phyloP scores from a whole-genome alignment of 2,113 vertebrate species.

The Ovis canadensis region DNA sequence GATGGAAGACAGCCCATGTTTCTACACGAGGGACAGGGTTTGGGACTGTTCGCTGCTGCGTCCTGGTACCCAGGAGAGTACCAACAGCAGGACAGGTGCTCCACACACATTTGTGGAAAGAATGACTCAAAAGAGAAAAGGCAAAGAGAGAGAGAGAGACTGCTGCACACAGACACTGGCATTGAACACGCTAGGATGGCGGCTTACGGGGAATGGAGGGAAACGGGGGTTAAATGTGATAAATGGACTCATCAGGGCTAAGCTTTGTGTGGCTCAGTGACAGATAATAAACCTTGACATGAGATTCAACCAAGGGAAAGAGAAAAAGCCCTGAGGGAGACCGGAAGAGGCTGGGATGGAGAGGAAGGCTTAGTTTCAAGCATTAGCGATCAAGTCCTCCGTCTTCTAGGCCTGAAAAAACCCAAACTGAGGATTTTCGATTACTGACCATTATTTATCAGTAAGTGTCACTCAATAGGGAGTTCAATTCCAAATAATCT shows the following conservation, averaged over 20 bases:
- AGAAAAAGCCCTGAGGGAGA: neutral
- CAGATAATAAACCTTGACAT: neutral
- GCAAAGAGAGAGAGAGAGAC: neutral
- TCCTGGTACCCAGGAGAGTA: neutral
- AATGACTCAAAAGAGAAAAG: too few species aligned
- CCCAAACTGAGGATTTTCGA: neutral
- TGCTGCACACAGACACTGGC: neutral
- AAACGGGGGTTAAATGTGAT: neutral
- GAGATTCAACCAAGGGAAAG: neutral
- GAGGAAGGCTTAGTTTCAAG: neutral
- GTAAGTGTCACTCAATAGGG: neutral
- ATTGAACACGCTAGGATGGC: neutral
- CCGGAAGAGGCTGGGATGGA: neutral
- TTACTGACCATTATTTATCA: neutral
- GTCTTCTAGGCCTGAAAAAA: neutral
- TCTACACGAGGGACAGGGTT: neutral
- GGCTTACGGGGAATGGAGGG: neutral
- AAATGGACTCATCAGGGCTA: neutral
- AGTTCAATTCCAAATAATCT: neutral
- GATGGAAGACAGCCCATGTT: neutral
- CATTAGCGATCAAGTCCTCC: neutral
- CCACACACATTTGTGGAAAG: neutral
- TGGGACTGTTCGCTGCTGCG: rapidly evolving
- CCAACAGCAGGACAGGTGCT: neutral
- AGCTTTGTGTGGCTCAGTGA: neutral